Conservation (phyloP, 2,113 vertebrate species). For the Oplegnathus fasciatus region DNA sequence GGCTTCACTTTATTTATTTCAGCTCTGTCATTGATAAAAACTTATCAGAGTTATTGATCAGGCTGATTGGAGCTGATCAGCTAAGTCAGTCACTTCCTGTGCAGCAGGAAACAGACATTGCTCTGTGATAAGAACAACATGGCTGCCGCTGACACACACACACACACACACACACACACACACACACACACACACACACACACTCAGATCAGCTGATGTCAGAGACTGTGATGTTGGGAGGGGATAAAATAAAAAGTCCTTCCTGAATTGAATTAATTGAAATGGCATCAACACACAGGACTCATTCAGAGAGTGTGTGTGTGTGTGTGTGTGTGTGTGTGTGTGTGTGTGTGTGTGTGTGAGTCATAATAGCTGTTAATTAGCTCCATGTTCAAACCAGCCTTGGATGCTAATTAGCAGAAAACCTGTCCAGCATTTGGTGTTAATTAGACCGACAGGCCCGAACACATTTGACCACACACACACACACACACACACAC, state of each 20-base stretch:
- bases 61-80: slow-evolving; percentile 16
- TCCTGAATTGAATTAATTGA: neutral
- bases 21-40: slow-evolving; percentile 9
- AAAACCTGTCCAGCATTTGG: too few species aligned
- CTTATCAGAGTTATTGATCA: slow-evolving; percentile 2
- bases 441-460: too few species aligned
- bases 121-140: neutral
- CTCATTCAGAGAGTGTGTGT: slow-evolving; percentile 8
- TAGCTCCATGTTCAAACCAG: too few species aligned
- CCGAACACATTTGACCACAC: too few species aligned
- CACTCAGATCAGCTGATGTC: neutral
- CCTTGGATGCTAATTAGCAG: too few species aligned
- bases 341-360: slow-evolving; percentile 26
- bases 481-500: too few species aligned
- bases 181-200: slow-evolving; percentile 6
- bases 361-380: too few species aligned
- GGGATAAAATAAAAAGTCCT: too few species aligned
- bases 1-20: too few species aligned
- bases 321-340: slow-evolving; percentile 30
- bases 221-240: neutral
- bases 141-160: too few species aligned
- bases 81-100: slow-evolving; percentile 31
- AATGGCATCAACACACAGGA: neutral
- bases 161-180: neutral
- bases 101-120: neutral